Percentiles rank a stretch among this genome's conserved stretches.
phyloP scores from a whole-genome alignment of 2,797 vertebrate genomes.

The Meriones psammophilus region DNA sequence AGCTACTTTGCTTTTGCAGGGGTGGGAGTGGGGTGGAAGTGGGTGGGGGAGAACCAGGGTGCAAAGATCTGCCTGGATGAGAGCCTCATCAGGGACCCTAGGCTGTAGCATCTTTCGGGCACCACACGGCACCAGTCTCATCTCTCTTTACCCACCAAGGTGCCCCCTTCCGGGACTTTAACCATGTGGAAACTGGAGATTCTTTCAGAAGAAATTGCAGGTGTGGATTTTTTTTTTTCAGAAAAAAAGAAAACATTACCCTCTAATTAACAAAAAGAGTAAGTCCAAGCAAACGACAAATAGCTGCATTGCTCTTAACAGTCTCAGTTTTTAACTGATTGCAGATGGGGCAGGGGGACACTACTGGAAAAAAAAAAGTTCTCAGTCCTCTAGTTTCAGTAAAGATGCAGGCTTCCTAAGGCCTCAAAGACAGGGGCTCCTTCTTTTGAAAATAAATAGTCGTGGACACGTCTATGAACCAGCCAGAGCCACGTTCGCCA shows the following conservation, averaged over 20 bases:
- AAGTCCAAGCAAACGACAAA: not conserved
- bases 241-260: conserved; percentile 75
- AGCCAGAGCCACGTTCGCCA: not conserved
- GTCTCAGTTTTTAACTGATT: conserved; percentile 24
- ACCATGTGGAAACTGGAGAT: not conserved
- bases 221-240: conserved; percentile 3
- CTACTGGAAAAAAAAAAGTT: conserved; percentile 75
- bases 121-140: not conserved
- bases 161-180: conserved; percentile 64
- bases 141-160: conserved; percentile 54
- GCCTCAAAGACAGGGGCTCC: conserved; percentile 82
- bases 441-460: conserved; percentile 84
- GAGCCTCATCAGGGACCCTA: not conserved
- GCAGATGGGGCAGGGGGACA: not conserved
- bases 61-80: not conserved
- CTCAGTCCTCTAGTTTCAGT: conserved; percentile 82
- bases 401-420: conserved; percentile 69
- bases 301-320: conserved; percentile 73
- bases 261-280: conserved; percentile 66
- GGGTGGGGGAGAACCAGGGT: fast-evolving
- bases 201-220: not conserved
- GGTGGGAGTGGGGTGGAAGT: not conserved
- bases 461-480: conserved; percentile 67
- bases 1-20: too few relatives aligned
- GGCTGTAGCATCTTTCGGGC: not conserved